A percentile compares a stretch with the other conserved stretches of the same genome.
Conservation (phyloP, 2,888 invertebrate species). For the Cosmia pyralina region DNA sequence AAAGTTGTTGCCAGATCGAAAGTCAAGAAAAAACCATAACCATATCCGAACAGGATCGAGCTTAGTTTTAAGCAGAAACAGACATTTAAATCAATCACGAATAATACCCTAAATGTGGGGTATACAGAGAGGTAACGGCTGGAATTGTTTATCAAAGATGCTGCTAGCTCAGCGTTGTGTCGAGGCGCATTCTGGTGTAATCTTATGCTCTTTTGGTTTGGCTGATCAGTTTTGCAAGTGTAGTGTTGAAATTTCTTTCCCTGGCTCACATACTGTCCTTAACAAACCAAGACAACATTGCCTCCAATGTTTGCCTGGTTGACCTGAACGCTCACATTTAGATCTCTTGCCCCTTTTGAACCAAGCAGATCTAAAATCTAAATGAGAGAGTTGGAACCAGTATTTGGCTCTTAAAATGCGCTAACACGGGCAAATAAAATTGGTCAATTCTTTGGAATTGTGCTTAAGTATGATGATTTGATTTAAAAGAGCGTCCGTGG, state of each 20-base stretch:
- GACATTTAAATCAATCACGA: conserved; percentile 54
- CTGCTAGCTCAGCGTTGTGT: conserved; percentile 30
- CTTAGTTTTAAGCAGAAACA: conserved; percentile 55
- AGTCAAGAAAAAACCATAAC: conserved; percentile 55
- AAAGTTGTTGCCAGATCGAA: conserved; percentile 59
- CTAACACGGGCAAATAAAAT: conserved; percentile 1
- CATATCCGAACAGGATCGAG: conserved; percentile 51
- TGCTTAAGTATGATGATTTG: not conserved
- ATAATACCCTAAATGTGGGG: conserved; percentile 35
- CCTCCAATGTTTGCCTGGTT: not conserved
- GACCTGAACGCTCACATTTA: not conserved
- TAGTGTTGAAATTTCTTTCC: conserved; percentile 10
- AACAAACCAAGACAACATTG: not conserved
- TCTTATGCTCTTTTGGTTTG: conserved; percentile 5
- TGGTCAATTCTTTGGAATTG: not conserved
- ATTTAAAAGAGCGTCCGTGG: not conserved
- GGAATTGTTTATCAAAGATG: conserved; percentile 34
- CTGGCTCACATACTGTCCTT: not conserved
- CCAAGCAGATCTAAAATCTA: not conserved
- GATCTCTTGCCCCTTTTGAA: not conserved
- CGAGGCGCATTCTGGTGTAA: conserved; percentile 44
- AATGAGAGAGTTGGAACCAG: not conserved
- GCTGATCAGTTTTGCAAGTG: conserved; percentile 12
- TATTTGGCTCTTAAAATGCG: not conserved
- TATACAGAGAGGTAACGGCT: conserved; percentile 49